phyloP scores from a whole-genome alignment of 2,113 vertebrate species.

The Phycodurus eques region DNA sequence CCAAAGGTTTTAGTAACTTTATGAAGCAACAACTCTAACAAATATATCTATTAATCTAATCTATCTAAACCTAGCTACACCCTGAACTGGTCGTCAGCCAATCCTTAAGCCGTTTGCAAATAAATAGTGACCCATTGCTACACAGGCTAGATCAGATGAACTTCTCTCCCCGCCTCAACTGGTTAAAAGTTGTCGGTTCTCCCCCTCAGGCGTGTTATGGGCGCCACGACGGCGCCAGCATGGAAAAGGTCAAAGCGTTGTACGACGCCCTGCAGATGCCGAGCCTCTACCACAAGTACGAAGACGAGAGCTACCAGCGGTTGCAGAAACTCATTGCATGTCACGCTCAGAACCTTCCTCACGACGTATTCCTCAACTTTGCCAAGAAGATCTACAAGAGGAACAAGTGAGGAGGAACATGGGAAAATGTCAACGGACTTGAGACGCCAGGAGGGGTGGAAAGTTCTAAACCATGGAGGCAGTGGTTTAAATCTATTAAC shows the following conservation, averaged over 20 bases:
- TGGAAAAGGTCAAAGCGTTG: slow-evolving; percentile 82
- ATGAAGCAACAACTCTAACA: no score
- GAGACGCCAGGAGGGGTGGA: no score
- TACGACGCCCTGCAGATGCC: slow-evolving; percentile 79
- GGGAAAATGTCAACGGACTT: background rate
- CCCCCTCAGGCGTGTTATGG: slow-evolving; percentile 78
- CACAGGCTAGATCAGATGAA: background rate
- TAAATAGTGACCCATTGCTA: background rate
- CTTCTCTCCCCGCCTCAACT: background rate
- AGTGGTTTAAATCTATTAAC: background rate
- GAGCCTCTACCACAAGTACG: slow-evolving; percentile 71
- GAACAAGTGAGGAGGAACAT: slow-evolving; percentile 76
- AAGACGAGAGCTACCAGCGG: slow-evolving; percentile 82
- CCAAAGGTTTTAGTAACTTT: no score
- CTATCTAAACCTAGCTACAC: no score
- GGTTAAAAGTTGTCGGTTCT: background rate
- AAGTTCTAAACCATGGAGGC: background rate
- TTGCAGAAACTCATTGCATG: slow-evolving; percentile 78
- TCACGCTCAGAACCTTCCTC: slow-evolving; percentile 73
- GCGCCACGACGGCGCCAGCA: slow-evolving; percentile 76
- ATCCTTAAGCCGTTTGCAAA: background rate
- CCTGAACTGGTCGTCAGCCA: no score
- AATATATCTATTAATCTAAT: no score
- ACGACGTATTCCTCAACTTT: slow-evolving; percentile 80
- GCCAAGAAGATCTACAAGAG: slow-evolving; percentile 88